Percentiles rank a stretch among this genome's conserved stretches.
phyloP scores from a whole-genome alignment of 2,113 vertebrate genomes.

The Gopherus evgoodei region DNA sequence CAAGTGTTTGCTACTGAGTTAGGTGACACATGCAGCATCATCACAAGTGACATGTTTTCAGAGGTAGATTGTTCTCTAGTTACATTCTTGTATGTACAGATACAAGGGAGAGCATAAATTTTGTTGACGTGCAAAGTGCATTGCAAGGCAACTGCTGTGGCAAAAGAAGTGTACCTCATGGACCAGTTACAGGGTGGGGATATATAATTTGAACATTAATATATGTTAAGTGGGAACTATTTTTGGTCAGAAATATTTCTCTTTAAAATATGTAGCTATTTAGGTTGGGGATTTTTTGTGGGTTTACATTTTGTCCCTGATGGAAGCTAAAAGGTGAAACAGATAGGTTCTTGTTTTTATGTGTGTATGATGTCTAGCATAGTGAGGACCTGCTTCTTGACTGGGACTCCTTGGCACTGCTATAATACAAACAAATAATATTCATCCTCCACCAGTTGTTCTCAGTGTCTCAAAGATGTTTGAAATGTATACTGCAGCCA shows the following conservation, averaged over 20 bases:
- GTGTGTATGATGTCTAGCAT: not conserved
- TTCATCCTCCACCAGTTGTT: not conserved
- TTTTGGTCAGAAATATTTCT: not conserved
- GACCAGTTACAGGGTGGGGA: not conserved
- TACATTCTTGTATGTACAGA: not conserved
- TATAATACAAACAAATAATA: not conserved
- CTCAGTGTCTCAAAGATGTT: not conserved
- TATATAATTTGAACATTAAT: not conserved
- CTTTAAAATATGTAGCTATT: not conserved
- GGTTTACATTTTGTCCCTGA: not conserved
- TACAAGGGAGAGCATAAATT: not conserved
- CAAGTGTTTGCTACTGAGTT: not conserved
- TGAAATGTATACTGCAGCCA: not conserved
- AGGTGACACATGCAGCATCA: not conserved
- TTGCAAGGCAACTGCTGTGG: not conserved
- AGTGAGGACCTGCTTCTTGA: not conserved
- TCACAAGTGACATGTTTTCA: not conserved
- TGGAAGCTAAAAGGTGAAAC: not conserved
- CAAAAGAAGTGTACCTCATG: not conserved
- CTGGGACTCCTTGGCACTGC: not conserved
- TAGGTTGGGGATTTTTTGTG: not conserved
- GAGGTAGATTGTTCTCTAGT: not conserved
- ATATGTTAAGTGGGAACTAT: not conserved
- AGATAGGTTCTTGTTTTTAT: not conserved
- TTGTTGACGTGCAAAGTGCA: not conserved